These are phyloP conservation scores for Emydura subglobosa DNA, from an alignment of 2,113 vertebrate genomes.

Conservation along the genomic window DNA sequence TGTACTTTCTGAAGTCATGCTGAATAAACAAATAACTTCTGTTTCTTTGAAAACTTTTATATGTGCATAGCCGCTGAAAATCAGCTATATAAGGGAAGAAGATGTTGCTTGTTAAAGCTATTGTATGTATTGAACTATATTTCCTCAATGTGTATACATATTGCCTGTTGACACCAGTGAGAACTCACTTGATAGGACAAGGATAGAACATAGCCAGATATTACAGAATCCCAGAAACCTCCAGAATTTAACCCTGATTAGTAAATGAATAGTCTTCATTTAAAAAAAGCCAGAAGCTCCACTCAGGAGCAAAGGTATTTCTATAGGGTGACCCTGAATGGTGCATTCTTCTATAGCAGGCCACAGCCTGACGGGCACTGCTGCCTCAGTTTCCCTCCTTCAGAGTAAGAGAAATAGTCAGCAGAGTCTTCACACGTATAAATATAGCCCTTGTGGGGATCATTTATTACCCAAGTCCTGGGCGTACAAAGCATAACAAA, in stretches of 20 bases:
- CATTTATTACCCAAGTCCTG: too few relatives aligned
- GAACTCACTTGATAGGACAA: not conserved
- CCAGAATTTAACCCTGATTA: not conserved
- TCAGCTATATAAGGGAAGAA: not conserved
- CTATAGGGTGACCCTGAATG: not conserved
- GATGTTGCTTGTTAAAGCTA: not conserved
- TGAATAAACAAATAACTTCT: conserved; percentile 18
- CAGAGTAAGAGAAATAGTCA: too few relatives aligned
- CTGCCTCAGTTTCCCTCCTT: too few relatives aligned
- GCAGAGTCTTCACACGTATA: too few relatives aligned
- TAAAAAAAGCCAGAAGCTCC: not conserved
- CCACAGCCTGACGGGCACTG: too few relatives aligned
- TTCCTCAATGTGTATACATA: not conserved
- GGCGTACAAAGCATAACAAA: too few relatives aligned
- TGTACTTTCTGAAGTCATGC: not conserved
- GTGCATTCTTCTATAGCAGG: too few relatives aligned
- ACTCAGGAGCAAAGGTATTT: not conserved
- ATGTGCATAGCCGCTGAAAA: conserved; percentile 9
- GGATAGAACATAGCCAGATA: not conserved
- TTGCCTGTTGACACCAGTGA: not conserved
- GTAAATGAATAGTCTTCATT: not conserved
- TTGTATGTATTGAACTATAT: not conserved
- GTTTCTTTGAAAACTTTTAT: conserved; percentile 34
- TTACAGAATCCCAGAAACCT: not conserved
- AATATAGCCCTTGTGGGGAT: too few relatives aligned